Evolutionary conservation across 2,888 invertebrate genomes (phyloP).

Genomic region (Hofmannophila pseudospretella): DNA sequence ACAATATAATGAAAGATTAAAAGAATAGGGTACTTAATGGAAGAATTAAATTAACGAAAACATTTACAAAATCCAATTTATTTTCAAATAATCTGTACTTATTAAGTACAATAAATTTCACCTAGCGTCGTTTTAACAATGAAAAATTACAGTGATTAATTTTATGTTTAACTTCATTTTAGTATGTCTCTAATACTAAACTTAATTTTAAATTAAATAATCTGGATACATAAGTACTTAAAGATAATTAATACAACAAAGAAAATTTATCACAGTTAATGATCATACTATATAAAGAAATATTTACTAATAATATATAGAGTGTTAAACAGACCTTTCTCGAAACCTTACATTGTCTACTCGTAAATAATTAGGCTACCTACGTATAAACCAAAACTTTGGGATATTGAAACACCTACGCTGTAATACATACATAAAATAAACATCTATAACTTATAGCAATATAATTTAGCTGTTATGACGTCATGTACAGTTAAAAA

Average conservation of each 20-base stretch:
- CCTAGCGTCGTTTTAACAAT: slow-evolving; percentile 55
- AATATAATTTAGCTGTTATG: too few relatives aligned
- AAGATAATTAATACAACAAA: background rate
- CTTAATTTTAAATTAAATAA: background rate
- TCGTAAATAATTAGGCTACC: too few relatives aligned
- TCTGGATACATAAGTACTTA: background rate
- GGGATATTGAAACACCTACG: too few relatives aligned
- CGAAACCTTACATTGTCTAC: too few relatives aligned
- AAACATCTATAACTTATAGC: too few relatives aligned
- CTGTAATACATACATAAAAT: too few relatives aligned
- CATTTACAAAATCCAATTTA: slow-evolving; percentile 43
- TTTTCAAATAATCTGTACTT: slow-evolving; percentile 60
- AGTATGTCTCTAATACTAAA: background rate
- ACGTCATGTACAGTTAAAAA: too few relatives aligned
- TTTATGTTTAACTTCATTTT: slow-evolving; percentile 15
- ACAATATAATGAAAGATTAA: too few relatives aligned
- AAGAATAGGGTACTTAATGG: too few relatives aligned
- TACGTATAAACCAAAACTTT: too few relatives aligned
- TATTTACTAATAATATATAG: too few relatives aligned
- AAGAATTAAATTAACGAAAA: background rate
- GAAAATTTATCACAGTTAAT: slow-evolving; percentile 14
- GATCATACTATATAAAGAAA: slow-evolving; percentile 1
- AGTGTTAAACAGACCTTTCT: too few relatives aligned
- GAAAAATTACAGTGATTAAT: slow-evolving; percentile 49
- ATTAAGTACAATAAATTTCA: slow-evolving; percentile 59